A percentile compares a stretch with the other conserved stretches of the same genome.
These are phyloP conservation scores for Ylistrum balloti DNA, from an alignment of 1,140 invertebrate species.

Conservation along the genomic window DNA sequence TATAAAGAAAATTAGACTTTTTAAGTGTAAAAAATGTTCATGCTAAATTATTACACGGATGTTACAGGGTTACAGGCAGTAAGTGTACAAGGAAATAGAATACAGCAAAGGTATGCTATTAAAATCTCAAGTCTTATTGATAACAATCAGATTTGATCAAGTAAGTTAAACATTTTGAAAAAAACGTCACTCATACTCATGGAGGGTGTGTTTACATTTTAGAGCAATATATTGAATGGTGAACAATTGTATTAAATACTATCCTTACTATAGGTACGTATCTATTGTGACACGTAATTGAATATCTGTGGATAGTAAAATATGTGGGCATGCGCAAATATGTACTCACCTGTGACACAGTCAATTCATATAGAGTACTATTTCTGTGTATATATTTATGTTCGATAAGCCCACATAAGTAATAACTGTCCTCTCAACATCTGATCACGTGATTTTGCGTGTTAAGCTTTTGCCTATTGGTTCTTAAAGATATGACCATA, in stretches of 20 bases:
- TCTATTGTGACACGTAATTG: neutral
- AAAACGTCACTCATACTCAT: neutral
- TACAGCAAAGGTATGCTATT: no score
- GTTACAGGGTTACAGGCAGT: no score
- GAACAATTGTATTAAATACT: neutral
- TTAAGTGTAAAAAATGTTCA: no score
- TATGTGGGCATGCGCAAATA: neutral
- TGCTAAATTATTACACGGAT: no score
- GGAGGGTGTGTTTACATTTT: neutral
- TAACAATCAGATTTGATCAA: no score
- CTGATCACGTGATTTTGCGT: neutral
- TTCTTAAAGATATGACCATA: neutral
- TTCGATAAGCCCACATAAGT: neutral
- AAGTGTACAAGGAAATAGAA: no score
- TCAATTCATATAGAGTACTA: neutral
- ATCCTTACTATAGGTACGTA: neutral
- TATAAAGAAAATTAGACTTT: no score
- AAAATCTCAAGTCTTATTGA: no score
- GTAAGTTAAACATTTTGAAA: neutral
- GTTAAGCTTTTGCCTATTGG: neutral
- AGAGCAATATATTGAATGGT: neutral
- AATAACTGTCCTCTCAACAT: neutral
- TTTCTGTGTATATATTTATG: neutral
- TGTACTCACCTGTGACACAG: slow-evolving; percentile 14
- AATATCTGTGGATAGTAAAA: neutral